Conservation (phyloP, 30 jellyfish, hydroid and myxozoan species). For the Aurelia coerulea region DNA sequence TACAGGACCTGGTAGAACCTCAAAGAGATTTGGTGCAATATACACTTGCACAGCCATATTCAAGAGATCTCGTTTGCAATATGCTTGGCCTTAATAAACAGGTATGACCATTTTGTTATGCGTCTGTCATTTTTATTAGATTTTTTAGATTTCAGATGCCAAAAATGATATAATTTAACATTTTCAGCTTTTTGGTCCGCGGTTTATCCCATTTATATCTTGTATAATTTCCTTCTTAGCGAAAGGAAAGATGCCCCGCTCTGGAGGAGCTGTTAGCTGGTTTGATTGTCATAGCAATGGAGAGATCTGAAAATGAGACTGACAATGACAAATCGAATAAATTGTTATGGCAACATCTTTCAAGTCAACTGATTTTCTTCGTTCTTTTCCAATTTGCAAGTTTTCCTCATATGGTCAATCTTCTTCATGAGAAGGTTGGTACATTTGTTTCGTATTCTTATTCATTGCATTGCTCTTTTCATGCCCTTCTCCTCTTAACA, state of each 20-base stretch:
- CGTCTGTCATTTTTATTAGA: too few species aligned
- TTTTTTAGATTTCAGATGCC: too few species aligned
- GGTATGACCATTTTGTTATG: slow-evolving; percentile 20
- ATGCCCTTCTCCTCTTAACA: not conserved
- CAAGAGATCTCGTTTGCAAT: slow-evolving; percentile 93
- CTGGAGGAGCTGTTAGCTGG: slow-evolving; percentile 94
- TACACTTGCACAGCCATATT: slow-evolving; percentile 94
- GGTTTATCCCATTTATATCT: not conserved
- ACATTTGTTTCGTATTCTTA: not conserved
- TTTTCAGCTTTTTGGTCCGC: too few species aligned
- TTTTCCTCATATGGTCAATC: slow-evolving; percentile 96
- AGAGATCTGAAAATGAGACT: slow-evolving; percentile 78
- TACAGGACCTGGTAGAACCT: slow-evolving; percentile 91
- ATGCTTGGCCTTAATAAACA: slow-evolving; percentile 96
- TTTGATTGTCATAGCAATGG: slow-evolving; percentile 93
- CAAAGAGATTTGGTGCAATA: slow-evolving; percentile 87
- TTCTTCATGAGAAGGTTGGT: slow-evolving; percentile 85
- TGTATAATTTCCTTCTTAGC: slow-evolving; percentile 38
- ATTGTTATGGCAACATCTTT: slow-evolving; percentile 97
- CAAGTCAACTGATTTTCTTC: slow-evolving; percentile 96
- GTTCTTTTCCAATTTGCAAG: slow-evolving; percentile 96
- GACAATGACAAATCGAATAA: slow-evolving; percentile 87
- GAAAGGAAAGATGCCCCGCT: slow-evolving; percentile 95
- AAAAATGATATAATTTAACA: too few species aligned
- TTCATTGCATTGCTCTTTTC: not conserved